Base-by-base conservation (phyloP, 2,888 invertebrate genomes). In the Poecilus cupreus region DNA sequence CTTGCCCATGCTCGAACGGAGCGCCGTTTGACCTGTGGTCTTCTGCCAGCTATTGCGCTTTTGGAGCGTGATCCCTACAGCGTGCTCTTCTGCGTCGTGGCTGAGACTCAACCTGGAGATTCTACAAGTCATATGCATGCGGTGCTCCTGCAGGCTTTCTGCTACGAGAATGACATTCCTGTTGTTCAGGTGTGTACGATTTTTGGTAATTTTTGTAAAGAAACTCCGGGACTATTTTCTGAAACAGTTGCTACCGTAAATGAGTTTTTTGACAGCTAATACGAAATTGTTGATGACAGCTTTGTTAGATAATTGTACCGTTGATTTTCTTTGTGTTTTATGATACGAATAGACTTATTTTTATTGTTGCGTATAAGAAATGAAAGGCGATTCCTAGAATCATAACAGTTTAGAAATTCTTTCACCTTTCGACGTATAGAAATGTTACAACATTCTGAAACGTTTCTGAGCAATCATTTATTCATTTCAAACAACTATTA, bases 71-170 rank as follows among this genome's bases (percentile, higher is more conserved):
- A 90, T 84, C 90, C 90, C 64, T 92, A 92, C 81, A 92, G 93
- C 5, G 93, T 93, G 0, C 90, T 94, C 0, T 92, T 94, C 86
- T 95, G 95, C 86, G 88, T 95, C 54, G 91, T 95, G 16, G 93
- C 94, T 0, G 92, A 93, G 78, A 93, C 94, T 22, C 90, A 91
- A 68, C 92, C 92, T 43, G 94, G 93, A 3, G 95, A 95, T 88
- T 93, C 94, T 26, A 94, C 94, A 3, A 94, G 93, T 5, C 95
- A 95, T 86, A 94, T 95, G 91, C 95, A 95, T 85, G 94, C 94
- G 86, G 95, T 95, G 3, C 90, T 95, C 0, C 89, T 95, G 37
- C 94, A 95, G 86, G 95, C 95, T 0, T 95, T 94, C 87, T 95
- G 95, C 88, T 94, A 92, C 46, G 95, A 95, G 88, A 94, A 95